Base-by-base conservation (phyloP, 2,113 vertebrate species). In the Todiramphus chloris region DNA sequence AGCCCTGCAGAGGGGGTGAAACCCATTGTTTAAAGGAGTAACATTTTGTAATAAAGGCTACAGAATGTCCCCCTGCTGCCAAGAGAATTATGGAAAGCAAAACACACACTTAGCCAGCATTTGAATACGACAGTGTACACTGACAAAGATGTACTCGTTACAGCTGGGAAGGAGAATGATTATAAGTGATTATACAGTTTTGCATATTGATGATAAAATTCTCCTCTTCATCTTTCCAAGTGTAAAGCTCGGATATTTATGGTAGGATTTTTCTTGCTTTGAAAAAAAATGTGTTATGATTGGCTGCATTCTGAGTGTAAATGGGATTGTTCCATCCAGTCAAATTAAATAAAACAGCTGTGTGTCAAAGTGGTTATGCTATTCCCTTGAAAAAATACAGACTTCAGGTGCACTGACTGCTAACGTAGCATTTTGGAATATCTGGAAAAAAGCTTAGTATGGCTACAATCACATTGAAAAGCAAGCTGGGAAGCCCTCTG, bases 231-330 rank as follows among this genome's bases (percentile, higher is more conserved):
- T 76, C 50, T 77, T 94, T 41, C 58, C 24, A 69, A 94, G 41
- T 66, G 44, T 60, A 83, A 90, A 90, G 44, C 19, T 58, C 88
- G 23, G 59, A 50, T 73, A 74, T 62, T 87, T 73, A 88, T 70
- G 21, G 41, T 13, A 90, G 13, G 55, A 37, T 67, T 73, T 73
- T 80, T 90, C 83, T 67, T 63, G 41, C 35, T 81, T 55, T 20
- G 17, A 79, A 76, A 91, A 63, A 62, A 59, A 0, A 0, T 0
- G 2, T 50, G 35, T 33, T 87, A 84, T 0, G 0, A 64, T 35
- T 81, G 31, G 10, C 33, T 76, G 30, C 35, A 70, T 70, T 90
- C 41, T 83, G 60, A 63, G 78, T 55, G 21, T 44, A 74, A 86
- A 81, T 14, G 20, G 12, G 13, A 4, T 59, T 62, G 16, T 44